Base-by-base conservation (phyloP, 2,113 vertebrate genomes). In the Antennarius striatus region DNA sequence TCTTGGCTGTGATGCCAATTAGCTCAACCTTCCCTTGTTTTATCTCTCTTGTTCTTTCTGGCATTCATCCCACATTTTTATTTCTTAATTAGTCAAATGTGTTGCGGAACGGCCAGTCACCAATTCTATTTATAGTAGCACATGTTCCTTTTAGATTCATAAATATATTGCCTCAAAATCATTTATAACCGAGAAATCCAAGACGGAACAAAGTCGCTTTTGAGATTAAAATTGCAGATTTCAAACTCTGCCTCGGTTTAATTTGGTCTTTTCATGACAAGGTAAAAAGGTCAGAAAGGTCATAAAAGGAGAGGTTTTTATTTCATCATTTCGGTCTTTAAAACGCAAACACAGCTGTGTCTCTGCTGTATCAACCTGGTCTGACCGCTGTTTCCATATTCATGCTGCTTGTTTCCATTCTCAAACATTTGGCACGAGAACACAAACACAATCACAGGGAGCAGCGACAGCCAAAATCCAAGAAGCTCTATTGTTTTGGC, bases 401-500 rank as follows among this genome's bases (percentile, higher is more conserved):
- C 71, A 75, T 70, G 48, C 17, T 5, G 11, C 67, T 51, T 43
- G 62, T 50, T 71, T 56, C 1, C 1, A 17, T 51, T 59, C 65
- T 56, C 39, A 56, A 28, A 67, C n/a, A 3, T 52, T 14, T 71
- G 58, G 42, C 48, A 0, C 22, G n/a, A n/a, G n/a, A n/a, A 53
- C 36, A 58, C 63, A 55, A 17, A 42, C 61, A 64, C 65, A 75
- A 45, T 61, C 12, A 8, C 42, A 39, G 36, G 5, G 32, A 48
- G 48, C 52, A 30, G 58, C 22, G 47, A 53, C 56, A 14, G 51
- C 56, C 56, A 64, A 22, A 74, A 65, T 67, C 47, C 66, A 56
- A 57, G 63, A 57, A 12, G 53, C 48, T 2, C 63, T 1, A 59
- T 77, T 81, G 78, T 87, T 85, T 56, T 43, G 68, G 43, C 71